Evolutionary conservation across 2,797 vertebrate species (phyloP).

Genomic region (Hydrocynus forskahlii): DNA sequence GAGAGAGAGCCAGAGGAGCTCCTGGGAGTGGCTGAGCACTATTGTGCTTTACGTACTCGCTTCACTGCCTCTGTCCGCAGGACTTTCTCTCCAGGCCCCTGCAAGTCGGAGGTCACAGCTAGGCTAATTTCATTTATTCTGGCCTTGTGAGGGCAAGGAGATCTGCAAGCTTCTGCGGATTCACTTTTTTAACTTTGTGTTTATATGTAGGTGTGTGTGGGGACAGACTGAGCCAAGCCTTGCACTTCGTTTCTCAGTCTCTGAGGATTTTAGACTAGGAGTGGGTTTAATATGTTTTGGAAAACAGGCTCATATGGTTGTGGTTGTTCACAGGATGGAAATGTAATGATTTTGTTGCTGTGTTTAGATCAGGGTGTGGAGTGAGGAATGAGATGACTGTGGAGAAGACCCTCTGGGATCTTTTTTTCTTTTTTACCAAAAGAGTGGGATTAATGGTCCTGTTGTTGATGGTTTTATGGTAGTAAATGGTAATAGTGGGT

Average conservation of each 20-base stretch:
- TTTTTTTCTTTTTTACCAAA: conserved; percentile 46
- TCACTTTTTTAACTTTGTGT: too few species aligned
- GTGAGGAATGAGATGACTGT: conserved; percentile 1
- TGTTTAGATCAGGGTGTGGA: conserved; percentile 20
- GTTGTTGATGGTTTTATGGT: conserved; percentile 31
- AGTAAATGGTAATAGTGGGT: background rate
- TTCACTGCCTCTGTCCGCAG: conserved; percentile 60
- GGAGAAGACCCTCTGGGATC: conserved; percentile 53
- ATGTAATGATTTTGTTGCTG: background rate
- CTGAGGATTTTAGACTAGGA: background rate
- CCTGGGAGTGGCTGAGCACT: background rate
- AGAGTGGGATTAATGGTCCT: conserved; percentile 65
- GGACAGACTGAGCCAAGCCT: background rate
- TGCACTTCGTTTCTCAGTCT: background rate
- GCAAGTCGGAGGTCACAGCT: conserved; percentile 63
- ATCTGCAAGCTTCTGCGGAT: background rate
- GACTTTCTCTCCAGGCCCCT: conserved; percentile 56
- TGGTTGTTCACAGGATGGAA: conserved; percentile 3
- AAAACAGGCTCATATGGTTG: conserved; percentile 2
- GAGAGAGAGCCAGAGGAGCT: conserved; percentile 1
- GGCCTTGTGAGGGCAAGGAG: conserved; percentile 42
- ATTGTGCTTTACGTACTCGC: conserved; percentile 50
- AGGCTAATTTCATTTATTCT: conserved; percentile 68
- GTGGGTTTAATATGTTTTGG: background rate
- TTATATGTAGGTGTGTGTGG: background rate